Evolutionary conservation across 2,888 invertebrate species (phyloP), one percentile per base, ranked within the genome.

Genomic region (Laothoe populi): DNA sequence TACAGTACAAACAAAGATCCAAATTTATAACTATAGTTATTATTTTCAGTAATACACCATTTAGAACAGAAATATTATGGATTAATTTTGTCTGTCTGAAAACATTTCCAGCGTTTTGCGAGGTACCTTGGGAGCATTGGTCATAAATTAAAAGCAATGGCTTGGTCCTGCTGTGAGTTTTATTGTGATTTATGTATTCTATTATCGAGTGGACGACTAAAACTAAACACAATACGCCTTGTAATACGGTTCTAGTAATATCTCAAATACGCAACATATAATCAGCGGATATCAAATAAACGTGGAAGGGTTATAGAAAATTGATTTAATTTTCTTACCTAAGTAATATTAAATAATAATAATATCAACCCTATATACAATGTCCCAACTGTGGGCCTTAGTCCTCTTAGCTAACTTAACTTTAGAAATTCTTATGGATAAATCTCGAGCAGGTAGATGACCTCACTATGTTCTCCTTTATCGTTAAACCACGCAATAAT

Each of bases 131-230:
- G 44, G 35, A 53, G 53, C 53, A n/a, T 19, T 19, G 60, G 70
- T 69, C 77, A 81, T 86, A 87, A 87, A 88, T 86, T 83, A 79
- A 70, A 69, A 72, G 72, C 73, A 78, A 82, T 82, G 75, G 79
- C 80, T 77, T 75, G 75, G 75, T 77, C 79, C 78, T 78, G 81
- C 79, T 83, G 83, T 80, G 83, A 80, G 82, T 83, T 83, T 83
- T 82, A 84, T 84, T 86, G 83, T 87, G 83, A 90, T 87, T 86
- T 82, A 87, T 86, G 77, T 73, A 71, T 82, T 83, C 81, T 82
- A 88, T 88, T 88, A 87, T 84, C 79, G 81, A 78, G 72, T 73
- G 79, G 85, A 84, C 81, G 82, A 81, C 83, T 83, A 61, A 77
- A 84, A 84, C 81, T 81, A 76, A 78, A 76, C 79, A 83, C 69